A percentile compares a stretch with the other conserved stretches of the same genome.
phyloP scores from a whole-genome alignment of 2,113 vertebrate genomes.

The Tiliqua scincoides region DNA sequence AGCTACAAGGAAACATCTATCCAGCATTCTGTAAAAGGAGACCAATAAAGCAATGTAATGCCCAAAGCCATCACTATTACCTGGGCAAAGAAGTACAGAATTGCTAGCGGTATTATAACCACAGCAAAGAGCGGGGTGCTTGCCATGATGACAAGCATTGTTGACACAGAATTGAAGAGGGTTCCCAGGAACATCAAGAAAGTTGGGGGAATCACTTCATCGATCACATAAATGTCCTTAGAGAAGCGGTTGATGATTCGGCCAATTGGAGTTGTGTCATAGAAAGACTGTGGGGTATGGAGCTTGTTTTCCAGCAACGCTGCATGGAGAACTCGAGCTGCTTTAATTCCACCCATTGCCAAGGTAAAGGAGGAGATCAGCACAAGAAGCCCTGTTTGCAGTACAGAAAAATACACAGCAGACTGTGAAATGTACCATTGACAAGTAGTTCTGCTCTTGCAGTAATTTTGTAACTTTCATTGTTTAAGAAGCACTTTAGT shows the following conservation, averaged over 20 bases:
- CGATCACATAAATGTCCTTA: conserved; percentile 92
- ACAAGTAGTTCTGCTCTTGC: fast-evolving
- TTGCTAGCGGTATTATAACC: conserved; percentile 84
- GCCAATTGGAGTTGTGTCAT: conserved; percentile 92
- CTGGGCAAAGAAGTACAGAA: conserved; percentile 90
- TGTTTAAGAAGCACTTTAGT: background rate
- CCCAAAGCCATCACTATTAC: conserved; percentile 66
- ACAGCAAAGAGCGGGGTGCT: conserved; percentile 89
- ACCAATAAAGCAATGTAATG: fast-evolving
- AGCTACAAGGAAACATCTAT: background rate
- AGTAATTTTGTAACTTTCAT: background rate
- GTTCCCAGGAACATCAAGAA: conserved; percentile 89
- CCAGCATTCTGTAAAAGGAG: background rate
- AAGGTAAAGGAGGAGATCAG: conserved; percentile 86
- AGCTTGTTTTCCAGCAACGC: conserved; percentile 90
- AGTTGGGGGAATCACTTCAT: conserved; percentile 86
- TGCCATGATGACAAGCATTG: conserved; percentile 85
- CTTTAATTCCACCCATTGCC: conserved; percentile 85
- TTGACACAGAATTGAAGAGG: conserved; percentile 85
- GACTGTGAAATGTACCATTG: fast-evolving
- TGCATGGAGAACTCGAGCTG: conserved; percentile 83
- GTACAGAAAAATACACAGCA: background rate
- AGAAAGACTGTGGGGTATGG: conserved; percentile 92
- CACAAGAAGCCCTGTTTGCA: conserved; percentile 83
- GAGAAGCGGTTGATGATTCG: conserved; percentile 97